A percentile compares a stretch with the other conserved stretches of the same genome.
These are phyloP conservation scores for Leucozona laternaria DNA, from an alignment of 2,888 invertebrate species.

Conservation along the genomic window DNA sequence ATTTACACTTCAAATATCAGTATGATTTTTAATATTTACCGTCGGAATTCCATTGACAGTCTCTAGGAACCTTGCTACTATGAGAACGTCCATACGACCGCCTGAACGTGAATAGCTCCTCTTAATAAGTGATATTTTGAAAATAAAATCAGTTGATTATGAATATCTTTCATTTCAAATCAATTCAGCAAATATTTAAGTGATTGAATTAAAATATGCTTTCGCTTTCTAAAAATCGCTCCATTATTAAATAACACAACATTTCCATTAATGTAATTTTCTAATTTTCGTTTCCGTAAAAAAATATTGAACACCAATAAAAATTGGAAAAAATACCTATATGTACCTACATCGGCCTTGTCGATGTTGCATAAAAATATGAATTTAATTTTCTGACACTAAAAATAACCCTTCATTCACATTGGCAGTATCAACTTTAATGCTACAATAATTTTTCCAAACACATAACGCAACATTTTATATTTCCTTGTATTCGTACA, in stretches of 20 bases:
- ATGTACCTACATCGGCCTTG: neutral
- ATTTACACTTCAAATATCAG: too few relatives aligned
- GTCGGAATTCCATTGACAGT: too few relatives aligned
- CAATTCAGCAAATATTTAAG: too few relatives aligned
- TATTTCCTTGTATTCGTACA: slow-evolving; percentile 32
- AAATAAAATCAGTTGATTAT: too few relatives aligned
- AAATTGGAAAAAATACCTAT: neutral
- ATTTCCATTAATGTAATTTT: neutral
- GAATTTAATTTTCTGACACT: slow-evolving; percentile 13
- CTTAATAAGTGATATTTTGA: too few relatives aligned
- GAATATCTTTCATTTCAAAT: too few relatives aligned
- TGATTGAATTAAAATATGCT: too few relatives aligned
- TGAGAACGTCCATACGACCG: too few relatives aligned
- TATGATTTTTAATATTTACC: too few relatives aligned
- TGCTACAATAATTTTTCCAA: slow-evolving; percentile 32
- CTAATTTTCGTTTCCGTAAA: neutral
- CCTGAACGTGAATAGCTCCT: too few relatives aligned
- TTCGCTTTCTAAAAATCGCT: neutral
- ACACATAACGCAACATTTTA: slow-evolving; percentile 28
- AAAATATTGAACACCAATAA: neutral
- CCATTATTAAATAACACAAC: neutral
- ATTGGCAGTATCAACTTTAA: slow-evolving; percentile 11
- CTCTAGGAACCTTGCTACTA: too few relatives aligned
- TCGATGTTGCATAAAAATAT: slow-evolving; percentile 1
- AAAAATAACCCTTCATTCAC: slow-evolving; percentile 19